Evolutionary conservation across 2,113 vertebrate genomes (phyloP).

Genomic region (Geococcyx californianus): DNA sequence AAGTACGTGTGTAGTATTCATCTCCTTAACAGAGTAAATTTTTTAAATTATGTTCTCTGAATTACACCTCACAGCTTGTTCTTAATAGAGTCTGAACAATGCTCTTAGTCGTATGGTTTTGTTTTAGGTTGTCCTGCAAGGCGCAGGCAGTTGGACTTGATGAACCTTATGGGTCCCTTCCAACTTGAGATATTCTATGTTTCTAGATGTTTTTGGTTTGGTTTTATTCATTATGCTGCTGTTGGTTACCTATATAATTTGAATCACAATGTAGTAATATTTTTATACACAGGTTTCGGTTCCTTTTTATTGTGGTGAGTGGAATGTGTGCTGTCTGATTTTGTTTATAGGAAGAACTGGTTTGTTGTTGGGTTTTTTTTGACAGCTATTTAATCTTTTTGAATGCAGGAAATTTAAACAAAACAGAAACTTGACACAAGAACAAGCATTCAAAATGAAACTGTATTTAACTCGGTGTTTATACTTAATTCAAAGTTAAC

Average conservation of each 20-base stretch:
- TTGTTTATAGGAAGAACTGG: background rate
- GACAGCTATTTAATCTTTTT: background rate
- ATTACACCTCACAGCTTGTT: background rate
- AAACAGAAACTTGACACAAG: background rate
- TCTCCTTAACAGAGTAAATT: background rate
- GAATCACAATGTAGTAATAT: background rate
- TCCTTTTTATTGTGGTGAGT: background rate
- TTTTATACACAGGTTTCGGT: background rate
- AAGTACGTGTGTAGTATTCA: background rate
- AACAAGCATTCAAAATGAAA: background rate
- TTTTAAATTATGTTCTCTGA: background rate
- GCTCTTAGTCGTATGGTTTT: background rate
- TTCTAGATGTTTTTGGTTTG: background rate
- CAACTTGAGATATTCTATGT: background rate
- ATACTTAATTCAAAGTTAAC: background rate
- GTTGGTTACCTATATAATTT: background rate
- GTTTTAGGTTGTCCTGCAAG: background rate
- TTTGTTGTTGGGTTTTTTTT: background rate
- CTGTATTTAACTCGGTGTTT: background rate
- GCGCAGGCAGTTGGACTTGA: background rate
- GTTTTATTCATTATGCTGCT: background rate
- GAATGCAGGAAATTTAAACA: background rate
- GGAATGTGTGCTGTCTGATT: background rate
- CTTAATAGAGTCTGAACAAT: background rate
- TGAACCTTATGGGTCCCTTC: background rate